Evolutionary conservation across 2,888 invertebrate species (phyloP).

Genomic region (Adelphocoris suturalis): DNA sequence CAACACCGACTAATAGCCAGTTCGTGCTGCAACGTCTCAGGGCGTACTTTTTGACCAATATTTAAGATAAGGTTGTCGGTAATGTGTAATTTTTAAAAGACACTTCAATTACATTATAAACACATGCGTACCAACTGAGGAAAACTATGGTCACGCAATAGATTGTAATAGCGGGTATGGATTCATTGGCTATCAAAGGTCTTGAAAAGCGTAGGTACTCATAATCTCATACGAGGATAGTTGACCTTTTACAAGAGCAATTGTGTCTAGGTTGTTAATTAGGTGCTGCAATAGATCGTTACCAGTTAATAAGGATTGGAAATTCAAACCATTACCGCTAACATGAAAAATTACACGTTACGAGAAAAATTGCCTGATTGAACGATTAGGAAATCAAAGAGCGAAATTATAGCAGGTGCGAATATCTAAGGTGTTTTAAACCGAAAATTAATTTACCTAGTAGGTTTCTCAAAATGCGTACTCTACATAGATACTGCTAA

Average conservation of each 20-base stretch:
- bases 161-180: not conserved
- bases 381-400: no score
- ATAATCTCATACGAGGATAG: not conserved
- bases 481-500: no score
- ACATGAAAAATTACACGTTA: no score
- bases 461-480: no score
- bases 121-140: not conserved
- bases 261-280: not conserved
- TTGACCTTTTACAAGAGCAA: not conserved
- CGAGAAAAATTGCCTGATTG: no score
- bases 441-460: no score
- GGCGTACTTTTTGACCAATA: constrained; percentile 16
- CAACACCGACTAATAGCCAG: not conserved
- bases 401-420: no score
- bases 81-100: not conserved
- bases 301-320: no score
- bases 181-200: not conserved
- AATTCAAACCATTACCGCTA: no score
- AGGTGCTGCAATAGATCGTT: not conserved
- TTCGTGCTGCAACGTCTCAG: not conserved
- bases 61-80: constrained; percentile 14
- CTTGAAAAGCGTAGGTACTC: not conserved
- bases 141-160: not conserved
- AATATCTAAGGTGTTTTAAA: no score
- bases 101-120: not conserved